Evolutionary conservation across 2,797 vertebrate species (phyloP), one percentile per base, ranked within the genome.

Genomic region (Enteromius radiatus): DNA sequence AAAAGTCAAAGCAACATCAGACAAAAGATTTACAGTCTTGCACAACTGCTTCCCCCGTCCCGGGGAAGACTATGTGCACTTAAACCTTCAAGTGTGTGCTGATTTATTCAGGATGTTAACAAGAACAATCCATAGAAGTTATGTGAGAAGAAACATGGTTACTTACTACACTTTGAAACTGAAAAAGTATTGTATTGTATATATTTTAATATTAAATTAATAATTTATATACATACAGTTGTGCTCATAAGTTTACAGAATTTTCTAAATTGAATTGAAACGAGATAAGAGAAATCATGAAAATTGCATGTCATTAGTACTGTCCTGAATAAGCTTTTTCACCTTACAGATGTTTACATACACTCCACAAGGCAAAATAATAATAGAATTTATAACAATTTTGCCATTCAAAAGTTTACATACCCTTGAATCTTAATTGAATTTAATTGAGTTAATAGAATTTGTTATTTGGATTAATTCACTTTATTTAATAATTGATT

Each of bases 71-170:
- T 52, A n/a, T 38, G 36, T 56, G 38, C 73, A 71, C 68, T 78
- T 67, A 36, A 61, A 70, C 31, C 54, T 28, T 85, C 56, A 67
- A 61, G 52, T 64, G 11, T 76, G 26, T 33, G 9, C 63, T 63
- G 69, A 81, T 85, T 74, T 84, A 64, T 86, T 79, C 11, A 31
- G 33, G 70, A 19, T 75, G 54, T 23, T 70, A 17, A 59, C 26
- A 70, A 43, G 38, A 68, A n/a, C 15, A 33, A 14, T 80, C 69
- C 11, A 70, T 70, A 59, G 26, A 23, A 49, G 31, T 38, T 54
- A 38, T 26, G 21, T 19, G 9, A 67, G 21, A 78, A 49, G 21
- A 67, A 78, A 65, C 41, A 65, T 31, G 47, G n/a, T 77, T 78
- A 49, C 61, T 61, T 61, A 1, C 5, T 31, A 28, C 2, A 2